phyloP scores from a whole-genome alignment of 2,113 vertebrate genomes.

The Cottus gobio region DNA sequence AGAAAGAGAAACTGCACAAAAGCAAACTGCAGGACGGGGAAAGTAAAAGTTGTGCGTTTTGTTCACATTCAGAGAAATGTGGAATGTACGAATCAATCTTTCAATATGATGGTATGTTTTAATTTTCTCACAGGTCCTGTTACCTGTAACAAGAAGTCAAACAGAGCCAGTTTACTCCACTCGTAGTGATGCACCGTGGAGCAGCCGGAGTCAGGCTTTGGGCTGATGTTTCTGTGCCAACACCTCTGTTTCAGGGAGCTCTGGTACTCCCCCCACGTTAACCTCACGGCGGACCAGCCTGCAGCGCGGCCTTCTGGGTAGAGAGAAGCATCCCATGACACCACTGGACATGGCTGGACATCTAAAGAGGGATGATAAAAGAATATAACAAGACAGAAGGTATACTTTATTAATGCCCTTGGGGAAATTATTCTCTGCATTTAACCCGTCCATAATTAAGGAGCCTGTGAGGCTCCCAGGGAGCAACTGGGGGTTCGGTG shows the following conservation, averaged over 20 bases:
- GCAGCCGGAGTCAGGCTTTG: conserved; percentile 88
- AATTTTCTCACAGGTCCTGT: neutral
- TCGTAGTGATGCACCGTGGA: conserved; percentile 90
- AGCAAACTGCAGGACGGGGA: neutral
- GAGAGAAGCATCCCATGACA: conserved; percentile 90
- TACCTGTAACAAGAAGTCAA: conserved; percentile 98
- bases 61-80: neutral
- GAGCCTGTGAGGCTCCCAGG: too few relatives aligned
- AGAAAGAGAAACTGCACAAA: neutral
- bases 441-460: too few relatives aligned
- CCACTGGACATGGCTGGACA: conserved; percentile 85
- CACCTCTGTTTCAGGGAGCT: conserved; percentile 88
- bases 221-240: conserved; percentile 88
- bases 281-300: conserved; percentile 80
- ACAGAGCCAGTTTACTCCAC: conserved; percentile 95
- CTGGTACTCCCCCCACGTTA: conserved; percentile 93
- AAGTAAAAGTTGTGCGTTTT: neutral
- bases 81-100: neutral
- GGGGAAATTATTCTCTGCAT: too few relatives aligned
- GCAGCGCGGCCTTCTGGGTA: conserved; percentile 81
- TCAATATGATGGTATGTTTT: too few relatives aligned
- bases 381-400: too few relatives aligned
- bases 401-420: too few relatives aligned
- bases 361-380: conserved; percentile 73
- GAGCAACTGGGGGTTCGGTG: too few relatives aligned